These are phyloP conservation scores for Crotalus viridis DNA, from an alignment of 2,113 vertebrate species.

Conservation along the genomic window DNA sequence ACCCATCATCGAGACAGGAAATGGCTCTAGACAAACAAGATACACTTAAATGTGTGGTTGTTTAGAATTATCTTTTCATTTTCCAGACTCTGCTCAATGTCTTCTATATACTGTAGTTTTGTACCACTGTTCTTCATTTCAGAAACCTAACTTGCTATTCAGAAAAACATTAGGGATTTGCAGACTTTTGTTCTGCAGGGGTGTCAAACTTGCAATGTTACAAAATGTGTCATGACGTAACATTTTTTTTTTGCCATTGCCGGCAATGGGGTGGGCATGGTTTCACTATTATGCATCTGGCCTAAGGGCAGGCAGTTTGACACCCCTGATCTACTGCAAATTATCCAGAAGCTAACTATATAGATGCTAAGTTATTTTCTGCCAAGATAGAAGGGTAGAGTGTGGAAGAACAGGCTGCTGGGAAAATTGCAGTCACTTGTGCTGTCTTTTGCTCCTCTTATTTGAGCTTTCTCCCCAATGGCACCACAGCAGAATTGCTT, in stretches of 20 bases:
- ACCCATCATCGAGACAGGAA: background rate
- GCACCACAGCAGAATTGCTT: background rate
- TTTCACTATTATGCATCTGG: too few species aligned
- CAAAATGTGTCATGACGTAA: too few species aligned
- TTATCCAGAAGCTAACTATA: background rate
- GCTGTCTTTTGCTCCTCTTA: background rate
- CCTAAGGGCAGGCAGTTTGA: too few species aligned
- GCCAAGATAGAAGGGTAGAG: background rate
- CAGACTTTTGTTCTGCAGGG: background rate
- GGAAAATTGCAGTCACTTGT: background rate
- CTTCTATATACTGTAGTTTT: background rate
- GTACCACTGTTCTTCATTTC: background rate
- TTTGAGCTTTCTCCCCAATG: background rate
- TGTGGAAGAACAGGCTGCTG: background rate
- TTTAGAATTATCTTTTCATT: background rate
- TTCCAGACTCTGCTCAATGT: background rate
- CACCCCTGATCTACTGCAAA: background rate
- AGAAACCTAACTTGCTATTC: background rate
- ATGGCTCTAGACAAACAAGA: background rate
- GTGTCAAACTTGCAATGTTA: too few species aligned
- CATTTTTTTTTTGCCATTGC: too few species aligned
- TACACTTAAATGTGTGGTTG: background rate
- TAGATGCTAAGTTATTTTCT: background rate
- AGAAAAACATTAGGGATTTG: background rate
- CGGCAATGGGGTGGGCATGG: too few species aligned